phyloP scores from a whole-genome alignment of 2,113 vertebrate genomes.

The Rana temporaria region DNA sequence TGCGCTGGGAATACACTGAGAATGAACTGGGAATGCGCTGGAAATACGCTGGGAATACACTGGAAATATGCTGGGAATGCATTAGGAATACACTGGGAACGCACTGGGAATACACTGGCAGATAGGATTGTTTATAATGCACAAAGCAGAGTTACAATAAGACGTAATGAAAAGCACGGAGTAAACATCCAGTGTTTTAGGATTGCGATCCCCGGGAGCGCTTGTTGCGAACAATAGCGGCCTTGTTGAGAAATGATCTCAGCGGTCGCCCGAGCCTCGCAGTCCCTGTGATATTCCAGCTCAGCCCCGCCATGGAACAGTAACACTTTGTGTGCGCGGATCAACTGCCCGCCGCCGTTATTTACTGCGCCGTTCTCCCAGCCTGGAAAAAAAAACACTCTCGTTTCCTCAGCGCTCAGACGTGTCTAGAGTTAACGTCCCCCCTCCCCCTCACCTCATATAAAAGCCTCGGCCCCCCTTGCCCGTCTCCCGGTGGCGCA shows the following conservation, averaged over 20 bases:
- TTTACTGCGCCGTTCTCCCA: background rate
- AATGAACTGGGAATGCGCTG: too few species aligned
- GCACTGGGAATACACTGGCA: background rate
- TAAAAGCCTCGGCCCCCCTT: background rate
- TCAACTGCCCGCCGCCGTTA: slow-evolving; percentile 9
- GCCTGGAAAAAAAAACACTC: background rate
- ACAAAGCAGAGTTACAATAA: background rate
- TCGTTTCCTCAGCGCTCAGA: background rate
- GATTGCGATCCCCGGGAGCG: background rate
- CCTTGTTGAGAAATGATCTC: slow-evolving; percentile 17
- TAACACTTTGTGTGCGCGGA: slow-evolving; percentile 31
- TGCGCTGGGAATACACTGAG: too few species aligned
- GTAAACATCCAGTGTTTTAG: background rate
- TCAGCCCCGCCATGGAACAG: slow-evolving; percentile 30
- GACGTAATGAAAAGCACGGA: slow-evolving; percentile 10
- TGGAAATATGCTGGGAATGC: too few species aligned
- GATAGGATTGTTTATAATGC: background rate
- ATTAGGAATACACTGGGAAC: too few species aligned
- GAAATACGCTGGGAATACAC: too few species aligned
- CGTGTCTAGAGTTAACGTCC: background rate
- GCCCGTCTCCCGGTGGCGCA: slow-evolving; percentile 7
- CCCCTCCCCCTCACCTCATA: too few species aligned
- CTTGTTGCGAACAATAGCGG: background rate
- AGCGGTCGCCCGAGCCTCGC: background rate
- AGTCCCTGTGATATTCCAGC: slow-evolving; percentile 30